Conservation (phyloP, 1,140 invertebrate genomes). For the Pomacea maculata region DNA sequence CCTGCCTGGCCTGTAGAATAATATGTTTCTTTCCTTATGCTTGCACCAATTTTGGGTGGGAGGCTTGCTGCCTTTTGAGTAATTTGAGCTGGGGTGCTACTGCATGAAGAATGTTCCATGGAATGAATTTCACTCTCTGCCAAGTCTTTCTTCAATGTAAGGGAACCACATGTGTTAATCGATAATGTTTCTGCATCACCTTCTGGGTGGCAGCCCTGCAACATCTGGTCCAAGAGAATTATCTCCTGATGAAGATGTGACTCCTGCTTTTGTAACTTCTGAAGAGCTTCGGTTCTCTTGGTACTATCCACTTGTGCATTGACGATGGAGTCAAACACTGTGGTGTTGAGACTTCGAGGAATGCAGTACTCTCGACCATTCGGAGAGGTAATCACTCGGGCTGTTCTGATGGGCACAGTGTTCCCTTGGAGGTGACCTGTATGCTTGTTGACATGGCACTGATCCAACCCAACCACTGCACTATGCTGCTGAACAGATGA, state of each 20-base stretch:
- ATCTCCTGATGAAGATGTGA: constrained; percentile 53
- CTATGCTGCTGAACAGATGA: no score
- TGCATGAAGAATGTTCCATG: neutral
- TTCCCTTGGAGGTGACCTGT: no score
- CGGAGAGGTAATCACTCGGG: no score
- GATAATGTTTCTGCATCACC: neutral
- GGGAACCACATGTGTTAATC: no score
- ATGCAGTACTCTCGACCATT: constrained; percentile 16
- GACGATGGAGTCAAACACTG: constrained; percentile 19
- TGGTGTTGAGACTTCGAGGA: constrained; percentile 15
- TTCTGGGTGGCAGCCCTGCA: constrained; percentile 38
- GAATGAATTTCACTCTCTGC: neutral
- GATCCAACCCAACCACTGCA: no score
- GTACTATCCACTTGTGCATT: constrained; percentile 22
- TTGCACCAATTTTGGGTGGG: constrained; percentile 17
- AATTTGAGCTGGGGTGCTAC: constrained; percentile 15
- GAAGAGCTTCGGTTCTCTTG: constrained; percentile 40
- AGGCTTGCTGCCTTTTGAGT: constrained; percentile 31
- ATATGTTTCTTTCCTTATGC: neutral
- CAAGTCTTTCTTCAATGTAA: no score
- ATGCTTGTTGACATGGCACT: no score
- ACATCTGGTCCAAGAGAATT: constrained; percentile 56
- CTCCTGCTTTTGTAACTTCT: constrained; percentile 48
- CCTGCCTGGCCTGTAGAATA: neutral
- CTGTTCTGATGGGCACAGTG: no score